Evolutionary conservation across 2,888 invertebrate genomes (phyloP), one percentile per base, ranked within the genome.

Genomic region (Tachina grossa): DNA sequence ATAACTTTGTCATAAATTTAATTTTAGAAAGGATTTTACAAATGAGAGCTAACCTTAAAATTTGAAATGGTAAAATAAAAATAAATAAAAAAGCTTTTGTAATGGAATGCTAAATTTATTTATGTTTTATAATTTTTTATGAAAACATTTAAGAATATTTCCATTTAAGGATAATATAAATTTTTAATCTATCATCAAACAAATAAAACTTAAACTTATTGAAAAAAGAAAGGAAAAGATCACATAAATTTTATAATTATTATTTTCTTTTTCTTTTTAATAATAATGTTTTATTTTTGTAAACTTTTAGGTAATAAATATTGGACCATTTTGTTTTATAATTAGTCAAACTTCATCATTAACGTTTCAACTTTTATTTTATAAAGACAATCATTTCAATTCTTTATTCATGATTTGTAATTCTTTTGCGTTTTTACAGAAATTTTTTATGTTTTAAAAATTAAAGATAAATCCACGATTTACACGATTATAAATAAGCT

Each of bases 301-400:
- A 71, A 84, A 84, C 63, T 77, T 31, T 72, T 78, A 85, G 69
- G 74, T 82, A 82, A 79, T 82, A 77, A 55, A 74, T 57, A 84
- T 86, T 86, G 86, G 86, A 84, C 86, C 86, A 81, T 82, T 59
- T 74, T 47, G 74, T 59, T 31, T 31, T 79, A 51, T 75, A 76
- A 61, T 53, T 75, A 82, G 69, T 82, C 76, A 69, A 78, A 75
- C 41, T 77, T 71, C 57, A 43, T 68, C 71, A 45, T 76, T 47
- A 39, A 71, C 31, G 22, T 66, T 75, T 13, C 14, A 19, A 59
- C 19, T 69, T 39, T 41, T 51, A 53, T 68, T 10, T 49, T 51
- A 57, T 59, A 51, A 9, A 13, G 22, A 74, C 61, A 31, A 74
- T 41, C 53, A 22, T 61, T 55, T 75, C 55, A 53, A 11, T 68